Conservation (phyloP, 2,888 invertebrate genomes). For the Elysia crispata region DNA sequence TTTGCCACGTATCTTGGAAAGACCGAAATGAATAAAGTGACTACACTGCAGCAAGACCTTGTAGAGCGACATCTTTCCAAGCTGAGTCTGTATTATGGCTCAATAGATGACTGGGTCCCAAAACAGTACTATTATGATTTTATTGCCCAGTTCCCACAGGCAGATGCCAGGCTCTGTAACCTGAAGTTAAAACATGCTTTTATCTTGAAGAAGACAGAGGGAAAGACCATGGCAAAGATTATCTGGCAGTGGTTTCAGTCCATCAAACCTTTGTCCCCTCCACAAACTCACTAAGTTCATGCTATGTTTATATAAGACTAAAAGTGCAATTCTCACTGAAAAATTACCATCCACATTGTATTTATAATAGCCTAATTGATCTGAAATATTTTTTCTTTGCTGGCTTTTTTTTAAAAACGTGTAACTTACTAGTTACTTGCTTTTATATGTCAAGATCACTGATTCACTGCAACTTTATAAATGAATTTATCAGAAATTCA, state of each 20-base stretch:
- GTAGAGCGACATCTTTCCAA: constrained; percentile 82
- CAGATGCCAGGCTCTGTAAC: constrained; percentile 82
- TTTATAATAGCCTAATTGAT: no score
- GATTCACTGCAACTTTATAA: no score
- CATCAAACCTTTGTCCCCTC: background rate
- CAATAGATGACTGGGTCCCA: constrained; percentile 91
- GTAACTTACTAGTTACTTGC: no score
- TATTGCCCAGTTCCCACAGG: constrained; percentile 81
- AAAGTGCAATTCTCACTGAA: no score
- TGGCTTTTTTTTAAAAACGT: no score
- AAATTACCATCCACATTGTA: no score
- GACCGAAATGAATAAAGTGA: constrained; percentile 87
- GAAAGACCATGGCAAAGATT: constrained; percentile 73
- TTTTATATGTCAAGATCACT: no score
- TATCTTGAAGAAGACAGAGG: constrained; percentile 81
- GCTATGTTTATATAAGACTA: no score
- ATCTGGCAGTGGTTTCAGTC: constrained; percentile 63
- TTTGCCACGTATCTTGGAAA: constrained; percentile 70
- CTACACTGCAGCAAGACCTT: constrained; percentile 82
- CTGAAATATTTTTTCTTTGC: no score
- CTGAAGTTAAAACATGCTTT: constrained; percentile 87
- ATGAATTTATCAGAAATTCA: no score
- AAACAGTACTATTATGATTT: constrained; percentile 84
- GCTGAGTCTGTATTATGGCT: constrained; percentile 88
- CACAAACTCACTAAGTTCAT: no score